Evolutionary conservation across 2,888 invertebrate species (phyloP).

Genomic region (Deladenus siricidicola): DNA sequence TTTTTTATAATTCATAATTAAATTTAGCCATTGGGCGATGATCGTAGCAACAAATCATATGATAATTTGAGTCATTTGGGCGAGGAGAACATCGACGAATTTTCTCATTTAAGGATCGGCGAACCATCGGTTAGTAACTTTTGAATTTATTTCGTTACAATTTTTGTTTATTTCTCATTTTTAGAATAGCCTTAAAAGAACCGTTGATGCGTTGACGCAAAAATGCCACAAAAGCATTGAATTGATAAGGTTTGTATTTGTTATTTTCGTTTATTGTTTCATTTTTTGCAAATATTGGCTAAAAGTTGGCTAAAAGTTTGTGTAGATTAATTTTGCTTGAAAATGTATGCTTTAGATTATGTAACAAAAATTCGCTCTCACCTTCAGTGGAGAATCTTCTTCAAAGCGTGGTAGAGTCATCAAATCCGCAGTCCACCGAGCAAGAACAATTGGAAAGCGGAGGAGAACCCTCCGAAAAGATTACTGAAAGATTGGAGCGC

Average conservation of each 20-base stretch:
- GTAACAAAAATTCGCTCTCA: conserved; percentile 30
- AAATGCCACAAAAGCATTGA: conserved; percentile 52
- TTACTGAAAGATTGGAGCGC: conserved; percentile 26
- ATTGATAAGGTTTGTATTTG: conserved; percentile 34
- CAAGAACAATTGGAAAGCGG: conserved; percentile 4
- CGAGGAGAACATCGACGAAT: conserved; percentile 21
- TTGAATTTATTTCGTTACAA: not conserved
- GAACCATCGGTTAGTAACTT: conserved; percentile 21
- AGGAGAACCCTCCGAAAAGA: conserved; percentile 23
- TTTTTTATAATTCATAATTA: not conserved
- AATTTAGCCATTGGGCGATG: conserved; percentile 21
- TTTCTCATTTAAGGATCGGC: conserved; percentile 5
- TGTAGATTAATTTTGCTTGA: no score
- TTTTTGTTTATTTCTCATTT: not conserved
- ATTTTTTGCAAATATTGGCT: no score
- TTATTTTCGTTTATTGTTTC: not conserved
- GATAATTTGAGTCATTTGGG: conserved; percentile 28
- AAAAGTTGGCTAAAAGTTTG: no score
- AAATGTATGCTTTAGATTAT: conserved; percentile 18
- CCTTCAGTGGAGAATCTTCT: conserved; percentile 34
- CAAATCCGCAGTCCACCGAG: not conserved
- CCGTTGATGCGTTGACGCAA: conserved; percentile 47
- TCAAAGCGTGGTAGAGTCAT: conserved; percentile 28
- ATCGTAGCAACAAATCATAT: conserved; percentile 30
- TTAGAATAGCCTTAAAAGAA: conserved; percentile 30